Conservation (phyloP, 2,113 vertebrate species). For the Nerophis ophidion region DNA sequence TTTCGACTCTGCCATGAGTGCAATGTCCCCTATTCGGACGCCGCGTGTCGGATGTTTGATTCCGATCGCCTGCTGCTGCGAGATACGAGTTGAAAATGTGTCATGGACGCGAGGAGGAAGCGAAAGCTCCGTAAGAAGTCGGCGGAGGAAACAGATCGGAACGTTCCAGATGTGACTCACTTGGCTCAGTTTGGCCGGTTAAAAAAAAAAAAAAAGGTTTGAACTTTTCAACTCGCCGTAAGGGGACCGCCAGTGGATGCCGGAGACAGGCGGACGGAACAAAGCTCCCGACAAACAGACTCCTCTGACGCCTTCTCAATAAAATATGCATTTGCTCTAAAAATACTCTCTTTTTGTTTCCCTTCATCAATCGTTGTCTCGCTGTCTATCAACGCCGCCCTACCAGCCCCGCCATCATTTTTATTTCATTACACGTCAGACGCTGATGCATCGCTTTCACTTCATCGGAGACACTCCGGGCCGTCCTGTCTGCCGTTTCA, state of each 20-base stretch:
- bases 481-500: conserved; percentile 34
- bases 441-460: conserved; percentile 45
- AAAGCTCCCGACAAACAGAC: background rate
- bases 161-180: background rate
- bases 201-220: background rate
- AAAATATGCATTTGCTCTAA: background rate
- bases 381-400: conserved; percentile 35
- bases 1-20: background rate
- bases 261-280: background rate
- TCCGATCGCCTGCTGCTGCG: background rate
- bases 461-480: conserved; percentile 28
- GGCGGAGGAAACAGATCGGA: background rate
- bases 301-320: conserved; percentile 2
- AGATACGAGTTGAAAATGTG: conserved; percentile 5
- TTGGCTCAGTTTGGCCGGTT: background rate
- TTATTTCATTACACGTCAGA: conserved; percentile 39
- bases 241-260: background rate
- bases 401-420: conserved; percentile 34
- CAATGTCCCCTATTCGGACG: background rate
- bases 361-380: conserved; percentile 8
- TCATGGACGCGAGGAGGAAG: background rate
- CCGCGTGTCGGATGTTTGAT: background rate
- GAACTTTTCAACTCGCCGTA: conserved; percentile 1
- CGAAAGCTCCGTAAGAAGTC: background rate
- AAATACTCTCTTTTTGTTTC: conserved; percentile 1